Conservation (phyloP, 2,797 vertebrate genomes). For the Sebastes vulpes region DNA sequence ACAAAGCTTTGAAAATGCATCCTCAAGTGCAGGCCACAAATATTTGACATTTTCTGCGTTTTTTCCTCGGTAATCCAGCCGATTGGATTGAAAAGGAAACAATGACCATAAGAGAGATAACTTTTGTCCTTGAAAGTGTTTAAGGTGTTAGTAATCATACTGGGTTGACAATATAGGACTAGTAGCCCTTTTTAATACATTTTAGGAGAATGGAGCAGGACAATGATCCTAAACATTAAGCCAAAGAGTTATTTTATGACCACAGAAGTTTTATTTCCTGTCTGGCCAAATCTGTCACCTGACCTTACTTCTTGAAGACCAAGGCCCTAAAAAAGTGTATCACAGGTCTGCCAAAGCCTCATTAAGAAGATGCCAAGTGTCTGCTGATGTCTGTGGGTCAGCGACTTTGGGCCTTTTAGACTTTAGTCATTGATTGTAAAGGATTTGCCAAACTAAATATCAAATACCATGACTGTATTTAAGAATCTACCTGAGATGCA, state of each 20-base stretch:
- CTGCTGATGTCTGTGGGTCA: neutral
- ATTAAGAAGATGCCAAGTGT: neutral
- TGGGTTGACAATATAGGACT: neutral
- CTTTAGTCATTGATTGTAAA: neutral
- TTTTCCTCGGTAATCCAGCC: neutral
- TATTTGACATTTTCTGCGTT: neutral
- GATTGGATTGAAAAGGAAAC: neutral
- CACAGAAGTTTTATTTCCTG: neutral
- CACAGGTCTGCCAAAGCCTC: neutral
- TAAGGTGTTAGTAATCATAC: neutral
- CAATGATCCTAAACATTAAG: neutral
- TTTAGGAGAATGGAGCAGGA: neutral
- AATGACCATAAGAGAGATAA: neutral
- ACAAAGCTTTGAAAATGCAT: constrained; percentile 7
- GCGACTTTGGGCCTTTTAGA: neutral
- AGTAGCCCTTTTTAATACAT: neutral
- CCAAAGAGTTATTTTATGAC: neutral
- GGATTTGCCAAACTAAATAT: neutral
- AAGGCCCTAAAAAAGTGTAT: neutral
- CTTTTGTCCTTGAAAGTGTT: neutral
- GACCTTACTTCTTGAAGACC: neutral
- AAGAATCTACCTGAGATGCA: no score
- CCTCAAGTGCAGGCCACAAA: neutral
- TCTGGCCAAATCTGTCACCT: neutral
- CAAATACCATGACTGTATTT: neutral